Evolutionary conservation across 2,888 invertebrate species (phyloP).

Genomic region (Hybos culiciformis): DNA sequence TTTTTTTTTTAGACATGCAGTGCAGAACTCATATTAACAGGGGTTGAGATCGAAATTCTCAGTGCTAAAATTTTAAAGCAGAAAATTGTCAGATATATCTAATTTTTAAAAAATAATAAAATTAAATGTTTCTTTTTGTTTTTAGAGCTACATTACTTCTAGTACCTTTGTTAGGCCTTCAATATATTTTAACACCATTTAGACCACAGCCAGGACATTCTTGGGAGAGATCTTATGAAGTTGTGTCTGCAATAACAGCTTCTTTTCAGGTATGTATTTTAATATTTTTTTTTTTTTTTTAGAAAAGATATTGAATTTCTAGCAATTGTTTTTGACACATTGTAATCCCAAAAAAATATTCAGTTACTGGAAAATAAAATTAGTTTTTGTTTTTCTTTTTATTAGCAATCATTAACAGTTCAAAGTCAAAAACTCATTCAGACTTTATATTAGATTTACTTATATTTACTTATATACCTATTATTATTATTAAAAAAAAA

Average conservation of each 20-base stretch:
- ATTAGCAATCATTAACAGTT: background rate
- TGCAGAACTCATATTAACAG: no score
- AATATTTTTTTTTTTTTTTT: constrained; percentile 6
- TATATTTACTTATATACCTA: no score
- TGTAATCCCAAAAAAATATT: no score
- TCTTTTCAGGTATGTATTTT: constrained; percentile 62
- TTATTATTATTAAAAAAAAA: no score
- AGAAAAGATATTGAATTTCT: no score
- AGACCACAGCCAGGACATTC: constrained; percentile 54
- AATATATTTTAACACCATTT: constrained; percentile 80
- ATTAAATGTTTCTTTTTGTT: background rate
- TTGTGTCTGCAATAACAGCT: constrained; percentile 70
- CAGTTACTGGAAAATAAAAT: no score
- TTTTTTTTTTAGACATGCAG: background rate
- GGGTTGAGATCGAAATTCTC: background rate
- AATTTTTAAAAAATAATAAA: background rate
- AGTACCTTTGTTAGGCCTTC: constrained; percentile 80
- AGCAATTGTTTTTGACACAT: no score
- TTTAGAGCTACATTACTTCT: constrained; percentile 70
- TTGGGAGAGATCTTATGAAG: constrained; percentile 68
- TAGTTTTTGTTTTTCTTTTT: no score
- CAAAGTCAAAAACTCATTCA: no score
- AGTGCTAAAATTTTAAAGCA: background rate
- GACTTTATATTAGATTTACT: no score
- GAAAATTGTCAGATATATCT: background rate